Percentiles rank a stretch among this genome's conserved stretches.
These are phyloP conservation scores for Nymphalis polychloros DNA, from an alignment of 2,888 invertebrate genomes.

Conservation along the genomic window DNA sequence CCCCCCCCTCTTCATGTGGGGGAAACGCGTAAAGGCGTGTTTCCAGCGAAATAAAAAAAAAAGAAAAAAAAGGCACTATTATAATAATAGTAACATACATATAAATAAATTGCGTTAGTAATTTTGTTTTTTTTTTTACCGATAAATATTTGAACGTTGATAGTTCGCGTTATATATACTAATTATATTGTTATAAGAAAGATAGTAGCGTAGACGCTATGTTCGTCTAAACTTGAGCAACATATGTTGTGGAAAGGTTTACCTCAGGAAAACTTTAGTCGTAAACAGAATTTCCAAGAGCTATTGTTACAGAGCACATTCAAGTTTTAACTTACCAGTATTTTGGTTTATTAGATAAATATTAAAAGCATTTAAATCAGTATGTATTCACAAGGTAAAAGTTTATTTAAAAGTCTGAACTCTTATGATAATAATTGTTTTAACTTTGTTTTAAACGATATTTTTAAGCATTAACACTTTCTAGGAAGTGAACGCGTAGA, in stretches of 20 bases:
- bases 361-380: neutral
- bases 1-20: too few relatives aligned
- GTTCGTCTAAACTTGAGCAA: constrained; percentile 20
- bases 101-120: too few relatives aligned
- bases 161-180: neutral
- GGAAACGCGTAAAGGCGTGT: too few relatives aligned
- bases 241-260: constrained; percentile 30
- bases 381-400: neutral
- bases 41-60: too few relatives aligned
- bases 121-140: too few relatives aligned
- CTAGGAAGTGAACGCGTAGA: too few relatives aligned
- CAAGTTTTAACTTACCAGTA: constrained; percentile 6
- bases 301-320: constrained; percentile 23
- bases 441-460: too few relatives aligned
- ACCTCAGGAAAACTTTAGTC: constrained; percentile 31
- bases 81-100: too few relatives aligned
- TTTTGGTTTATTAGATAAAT: constrained; percentile 8
- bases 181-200: neutral
- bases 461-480: too few relatives aligned
- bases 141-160: neutral
- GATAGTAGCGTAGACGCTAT: neutral
- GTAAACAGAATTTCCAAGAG: constrained; percentile 33
- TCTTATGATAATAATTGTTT: too few relatives aligned
- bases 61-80: too few relatives aligned
- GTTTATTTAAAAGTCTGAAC: neutral